Conservation (phyloP, 1,140 invertebrate genomes). For the Habropoda laboriosa region DNA sequence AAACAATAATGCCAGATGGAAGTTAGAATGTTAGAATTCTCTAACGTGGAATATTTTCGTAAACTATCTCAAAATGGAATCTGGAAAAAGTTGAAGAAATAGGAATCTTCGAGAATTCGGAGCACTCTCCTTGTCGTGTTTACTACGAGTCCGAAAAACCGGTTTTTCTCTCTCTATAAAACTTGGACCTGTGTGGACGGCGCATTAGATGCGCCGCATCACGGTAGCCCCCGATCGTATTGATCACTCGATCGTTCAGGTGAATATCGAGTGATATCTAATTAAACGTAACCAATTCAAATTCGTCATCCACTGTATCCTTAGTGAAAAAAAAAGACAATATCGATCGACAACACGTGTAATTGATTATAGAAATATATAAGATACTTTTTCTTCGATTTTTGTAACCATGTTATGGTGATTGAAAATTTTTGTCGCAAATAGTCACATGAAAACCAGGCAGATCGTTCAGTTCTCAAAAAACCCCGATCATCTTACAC, state of each 20-base stretch:
- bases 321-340: no score
- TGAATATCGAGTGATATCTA: neutral
- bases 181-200: neutral
- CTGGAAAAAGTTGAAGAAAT: neutral
- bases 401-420: no score
- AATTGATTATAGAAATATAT: no score
- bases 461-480: slow-evolving; percentile 10
- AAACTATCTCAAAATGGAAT: neutral
- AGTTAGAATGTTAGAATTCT: neutral
- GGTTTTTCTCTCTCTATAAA: slow-evolving; percentile 26
- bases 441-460: neutral
- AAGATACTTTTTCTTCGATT: no score
- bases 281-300: neutral
- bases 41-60: neutral
- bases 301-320: neutral
- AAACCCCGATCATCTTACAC: slow-evolving; percentile 7
- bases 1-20: no score
- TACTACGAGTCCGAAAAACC: slow-evolving; percentile 38
- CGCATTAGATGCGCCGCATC: neutral
- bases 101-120: slow-evolving; percentile 27
- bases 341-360: no score
- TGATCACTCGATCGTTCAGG: neutral
- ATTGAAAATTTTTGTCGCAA: no score
- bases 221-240: slow-evolving; percentile 17
- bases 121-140: slow-evolving; percentile 32